These are phyloP conservation scores for Gouania willdenowi DNA, from an alignment of 2,797 vertebrate species.

Conservation along the genomic window DNA sequence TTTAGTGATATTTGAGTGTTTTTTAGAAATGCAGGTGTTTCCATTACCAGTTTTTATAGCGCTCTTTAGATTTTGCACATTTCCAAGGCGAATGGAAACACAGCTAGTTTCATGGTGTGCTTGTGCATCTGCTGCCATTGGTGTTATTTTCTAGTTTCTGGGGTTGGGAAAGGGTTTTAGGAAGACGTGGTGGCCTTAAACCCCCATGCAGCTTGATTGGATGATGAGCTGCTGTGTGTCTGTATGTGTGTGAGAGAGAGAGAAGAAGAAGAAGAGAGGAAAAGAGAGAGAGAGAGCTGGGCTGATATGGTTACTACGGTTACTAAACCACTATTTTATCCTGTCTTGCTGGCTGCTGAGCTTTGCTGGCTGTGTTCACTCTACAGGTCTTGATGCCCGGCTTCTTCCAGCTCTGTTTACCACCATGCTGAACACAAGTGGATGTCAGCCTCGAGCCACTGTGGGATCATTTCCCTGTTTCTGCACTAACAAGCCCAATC, in stretches of 20 bases:
- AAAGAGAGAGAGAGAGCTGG: slow-evolving; percentile 1
- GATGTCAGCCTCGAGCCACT: neutral
- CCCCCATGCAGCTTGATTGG: slow-evolving; percentile 25
- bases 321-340: slow-evolving; percentile 42
- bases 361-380: slow-evolving; percentile 22
- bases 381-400: slow-evolving; percentile 14
- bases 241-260: neutral
- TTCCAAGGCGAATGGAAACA: too few relatives aligned
- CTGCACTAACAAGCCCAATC: neutral
- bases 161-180: slow-evolving; percentile 25
- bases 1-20: too few relatives aligned
- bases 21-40: too few relatives aligned
- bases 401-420: slow-evolving; percentile 17
- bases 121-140: neutral
- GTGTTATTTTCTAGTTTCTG: slow-evolving; percentile 26
- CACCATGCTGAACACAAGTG: slow-evolving; percentile 13
- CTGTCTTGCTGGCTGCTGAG: slow-evolving; percentile 28
- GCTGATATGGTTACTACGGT: slow-evolving; percentile 46
- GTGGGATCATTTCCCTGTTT: slow-evolving; percentile 9
- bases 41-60: too few relatives aligned
- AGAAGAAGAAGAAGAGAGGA: slow-evolving; percentile 5
- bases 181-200: slow-evolving; percentile 40
- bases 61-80: too few relatives aligned
- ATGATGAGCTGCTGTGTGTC: slow-evolving; percentile 26
- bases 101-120: neutral